phyloP scores from a whole-genome alignment of 2,113 vertebrate genomes.

The Dissostichus mawsoni region DNA sequence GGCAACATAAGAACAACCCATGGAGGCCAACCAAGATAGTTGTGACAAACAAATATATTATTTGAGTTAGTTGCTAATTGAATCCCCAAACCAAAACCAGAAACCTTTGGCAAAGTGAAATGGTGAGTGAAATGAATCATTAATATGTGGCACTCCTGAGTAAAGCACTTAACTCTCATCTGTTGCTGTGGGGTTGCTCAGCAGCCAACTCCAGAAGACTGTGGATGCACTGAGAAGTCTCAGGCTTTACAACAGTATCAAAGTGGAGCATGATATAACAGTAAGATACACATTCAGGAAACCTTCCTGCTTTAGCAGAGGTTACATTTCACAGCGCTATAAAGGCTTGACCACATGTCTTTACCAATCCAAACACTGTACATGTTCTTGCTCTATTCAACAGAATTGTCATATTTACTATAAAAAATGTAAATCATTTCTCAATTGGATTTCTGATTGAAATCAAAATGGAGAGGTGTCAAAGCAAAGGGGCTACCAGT shows the following conservation, averaged over 20 bases:
- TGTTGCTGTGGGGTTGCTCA: slow-evolving; percentile 10
- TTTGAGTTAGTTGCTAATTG: not conserved
- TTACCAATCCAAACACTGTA: slow-evolving; percentile 5
- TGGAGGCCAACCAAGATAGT: slow-evolving; percentile 13
- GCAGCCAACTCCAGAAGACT: not conserved
- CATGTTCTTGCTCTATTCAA: slow-evolving; percentile 20
- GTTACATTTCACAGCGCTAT: slow-evolving; percentile 5
- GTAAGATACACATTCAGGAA: slow-evolving; percentile 16
- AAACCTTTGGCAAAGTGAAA: not conserved
- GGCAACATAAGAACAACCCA: slow-evolving; percentile 53
- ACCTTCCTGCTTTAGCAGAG: slow-evolving; percentile 12
- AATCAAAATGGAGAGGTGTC: no score
- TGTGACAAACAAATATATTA: not conserved
- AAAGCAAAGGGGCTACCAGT: no score
- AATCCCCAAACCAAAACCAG: not conserved
- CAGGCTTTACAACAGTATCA: not conserved
- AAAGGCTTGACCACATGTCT: not conserved
- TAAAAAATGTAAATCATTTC: slow-evolving; percentile 2
- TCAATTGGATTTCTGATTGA: slow-evolving; percentile 4
- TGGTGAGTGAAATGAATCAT: not conserved
- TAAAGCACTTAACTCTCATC: slow-evolving; percentile 22
- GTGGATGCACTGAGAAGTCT: not conserved
- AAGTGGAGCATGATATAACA: slow-evolving; percentile 21
- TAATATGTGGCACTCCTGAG: not conserved
- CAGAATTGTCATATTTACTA: not conserved